Evolutionary conservation across 2,113 vertebrate species (phyloP), one percentile per base, ranked within the genome.

Genomic region (Ictalurus punctatus): DNA sequence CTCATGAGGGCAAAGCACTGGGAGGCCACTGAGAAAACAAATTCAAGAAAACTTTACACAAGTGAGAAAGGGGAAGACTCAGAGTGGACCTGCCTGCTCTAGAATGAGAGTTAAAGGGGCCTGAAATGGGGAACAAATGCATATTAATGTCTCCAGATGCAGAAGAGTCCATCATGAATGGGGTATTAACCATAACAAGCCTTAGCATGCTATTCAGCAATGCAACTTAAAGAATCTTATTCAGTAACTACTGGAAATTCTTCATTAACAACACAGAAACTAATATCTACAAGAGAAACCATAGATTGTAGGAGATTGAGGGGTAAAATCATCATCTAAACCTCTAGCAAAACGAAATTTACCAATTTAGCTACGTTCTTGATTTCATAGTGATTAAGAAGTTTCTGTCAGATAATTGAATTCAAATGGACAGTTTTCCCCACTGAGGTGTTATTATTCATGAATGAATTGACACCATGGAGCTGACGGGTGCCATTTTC

Each of bases 11-110:
- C 71, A 67, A 84, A 67, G 37, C 83, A 21, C 30, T 56, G 58
- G 69, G 52, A 83, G 63, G 52, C n/a, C 56, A 88, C 19, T 81
- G 81, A 83, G 78, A 87, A 87, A 89, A 78, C 79, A 91, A 81
- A 87, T 2, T 21, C 4, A 81, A 73, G 61, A 89, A 59, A n/a
- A 34, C 25, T 67, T 85, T 34, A 87, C 69, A 78, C 56, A 83
- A 83, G 27, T 79, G 61, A 87, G 30, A 90, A 79, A 59, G 27
- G 34, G 63, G 48, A 81, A 23, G 52, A 58, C n/a, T 81, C 19
- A 56, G 71, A 14, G 48, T 34, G 59, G 63, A 82, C 54, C 23
- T 23, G 30, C 65, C 52, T 73, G 27, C 0, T 25, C 21, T 73
- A 54, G 67, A 56, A 85, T 58, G 30, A 85, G 65, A 37, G 30